Percentiles rank a stretch among this genome's conserved stretches.
These are phyloP conservation scores for Cottoperca gobio DNA, from an alignment of 2,797 vertebrate genomes.

Conservation along the genomic window DNA sequence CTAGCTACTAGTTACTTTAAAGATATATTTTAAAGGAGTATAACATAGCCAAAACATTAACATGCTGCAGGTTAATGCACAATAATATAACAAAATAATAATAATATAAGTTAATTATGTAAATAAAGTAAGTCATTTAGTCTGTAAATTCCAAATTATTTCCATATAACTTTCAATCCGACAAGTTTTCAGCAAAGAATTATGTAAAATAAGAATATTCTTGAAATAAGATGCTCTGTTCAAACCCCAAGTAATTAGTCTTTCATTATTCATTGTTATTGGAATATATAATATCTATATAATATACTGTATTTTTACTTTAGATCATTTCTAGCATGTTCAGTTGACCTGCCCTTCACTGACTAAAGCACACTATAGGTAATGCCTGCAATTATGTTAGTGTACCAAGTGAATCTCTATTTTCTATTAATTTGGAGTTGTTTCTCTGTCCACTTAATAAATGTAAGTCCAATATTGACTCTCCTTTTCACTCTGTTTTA, in stretches of 20 bases:
- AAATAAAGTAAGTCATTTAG: background rate
- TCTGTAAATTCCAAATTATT: background rate
- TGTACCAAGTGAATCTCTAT: background rate
- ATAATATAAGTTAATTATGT: no score
- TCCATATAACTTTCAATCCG: background rate
- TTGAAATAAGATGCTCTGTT: background rate
- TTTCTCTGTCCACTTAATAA: background rate
- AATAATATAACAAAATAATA: background rate
- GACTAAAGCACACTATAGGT: background rate
- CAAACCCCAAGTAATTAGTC: slow-evolving; percentile 1
- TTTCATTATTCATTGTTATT: slow-evolving; percentile 5
- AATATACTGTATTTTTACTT: background rate
- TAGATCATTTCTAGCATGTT: background rate
- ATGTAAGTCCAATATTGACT: background rate
- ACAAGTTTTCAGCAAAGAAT: background rate
- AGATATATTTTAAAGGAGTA: background rate
- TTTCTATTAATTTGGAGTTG: background rate
- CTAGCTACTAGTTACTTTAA: background rate
- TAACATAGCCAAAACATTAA: background rate
- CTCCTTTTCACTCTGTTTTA: background rate
- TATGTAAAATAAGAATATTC: background rate
- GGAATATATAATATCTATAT: background rate
- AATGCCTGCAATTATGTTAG: slow-evolving; percentile 4
- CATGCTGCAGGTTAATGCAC: background rate
- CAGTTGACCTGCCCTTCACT: background rate